These are phyloP conservation scores for Butastur rufipennis DNA, from an alignment of 2,113 vertebrate species.

Conservation along the genomic window DNA sequence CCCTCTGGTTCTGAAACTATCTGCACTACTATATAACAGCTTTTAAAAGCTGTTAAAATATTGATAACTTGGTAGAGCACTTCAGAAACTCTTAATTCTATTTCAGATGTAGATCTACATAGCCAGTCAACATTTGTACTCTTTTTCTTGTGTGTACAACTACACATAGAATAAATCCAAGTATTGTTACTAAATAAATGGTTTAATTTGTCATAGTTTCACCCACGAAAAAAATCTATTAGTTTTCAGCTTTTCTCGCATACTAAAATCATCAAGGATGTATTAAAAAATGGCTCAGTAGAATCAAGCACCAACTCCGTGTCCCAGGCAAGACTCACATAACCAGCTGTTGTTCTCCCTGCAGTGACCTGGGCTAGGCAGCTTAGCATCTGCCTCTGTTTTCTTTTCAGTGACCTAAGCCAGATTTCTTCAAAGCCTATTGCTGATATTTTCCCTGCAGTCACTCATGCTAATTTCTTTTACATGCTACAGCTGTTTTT, in stretches of 20 bases:
- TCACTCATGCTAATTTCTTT: slow-evolving; percentile 13
- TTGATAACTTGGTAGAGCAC: background rate
- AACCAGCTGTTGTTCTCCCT: slow-evolving; percentile 57
- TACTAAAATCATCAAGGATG: background rate
- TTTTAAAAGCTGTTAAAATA: slow-evolving; percentile 51
- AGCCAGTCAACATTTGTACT: background rate
- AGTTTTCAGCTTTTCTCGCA: background rate
- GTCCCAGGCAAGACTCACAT: background rate
- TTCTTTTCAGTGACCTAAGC: slow-evolving; percentile 46
- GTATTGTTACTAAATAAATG: background rate
- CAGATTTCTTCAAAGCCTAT: slow-evolving; percentile 36
- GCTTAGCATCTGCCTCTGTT: slow-evolving; percentile 29
- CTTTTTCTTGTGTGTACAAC: background rate
- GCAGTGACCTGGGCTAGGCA: slow-evolving; percentile 47
- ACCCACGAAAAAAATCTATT: background rate
- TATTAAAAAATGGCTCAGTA: background rate
- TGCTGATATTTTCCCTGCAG: slow-evolving; percentile 16
- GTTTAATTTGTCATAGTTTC: background rate
- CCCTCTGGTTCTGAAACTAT: background rate
- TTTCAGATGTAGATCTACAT: background rate
- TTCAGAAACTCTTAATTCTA: background rate
- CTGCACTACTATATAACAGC: background rate
- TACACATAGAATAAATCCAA: background rate
- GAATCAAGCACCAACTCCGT: background rate
- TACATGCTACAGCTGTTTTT: background rate